Evolutionary conservation across 2,113 vertebrate species (phyloP), one percentile per base, ranked within the genome.

Genomic region (Mormyrus lacerda): DNA sequence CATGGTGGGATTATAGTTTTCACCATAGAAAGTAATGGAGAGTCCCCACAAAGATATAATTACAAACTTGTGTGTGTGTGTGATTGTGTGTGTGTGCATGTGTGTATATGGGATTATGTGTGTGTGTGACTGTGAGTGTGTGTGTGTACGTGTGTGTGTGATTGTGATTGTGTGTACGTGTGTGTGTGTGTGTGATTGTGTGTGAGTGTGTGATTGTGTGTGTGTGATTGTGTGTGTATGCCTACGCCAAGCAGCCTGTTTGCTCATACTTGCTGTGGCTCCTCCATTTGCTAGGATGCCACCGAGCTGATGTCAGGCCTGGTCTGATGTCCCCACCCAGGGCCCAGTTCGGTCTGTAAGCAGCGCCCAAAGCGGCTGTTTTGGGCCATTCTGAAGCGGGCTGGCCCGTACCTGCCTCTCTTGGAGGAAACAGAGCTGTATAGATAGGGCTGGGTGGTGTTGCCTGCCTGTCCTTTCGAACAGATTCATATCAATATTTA

Each of bases 221-320:
- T 42, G 51, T 58, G 17, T 44, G 35, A 44, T 9, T 88, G 55
- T 44, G 55, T 88, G 87, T 65, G 48, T 6, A 17, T 55, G 27
- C 48, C 48, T 55, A 31, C 31, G 50, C 39, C n/a, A 5, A 4
- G 42, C 39, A 24, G 61, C 61, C 61, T 87, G 58, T 50, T 87
- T 87, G 65, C 61, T 61, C n/a, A 27, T 65, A 87, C 48, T 87
- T 90, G 89, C 85, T 89, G 58, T 83, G 39, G 31, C 61, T 87
- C 45, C 61, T 45, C 89, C 31, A 69, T 55, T 9, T 79, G 84
- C 24, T 65, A 87, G 85, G 73, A 58, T 82, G 88, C 88, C 88
- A 89, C 27, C 3, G 35, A 48, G 45, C 89, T 87, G 65, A 87
- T 85, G 86, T 90, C 89, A 90, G 89, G 19, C 50, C 48, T 53